Evolutionary conservation across 2,113 vertebrate genomes (phyloP).

Genomic region (Hystrix brachyura): DNA sequence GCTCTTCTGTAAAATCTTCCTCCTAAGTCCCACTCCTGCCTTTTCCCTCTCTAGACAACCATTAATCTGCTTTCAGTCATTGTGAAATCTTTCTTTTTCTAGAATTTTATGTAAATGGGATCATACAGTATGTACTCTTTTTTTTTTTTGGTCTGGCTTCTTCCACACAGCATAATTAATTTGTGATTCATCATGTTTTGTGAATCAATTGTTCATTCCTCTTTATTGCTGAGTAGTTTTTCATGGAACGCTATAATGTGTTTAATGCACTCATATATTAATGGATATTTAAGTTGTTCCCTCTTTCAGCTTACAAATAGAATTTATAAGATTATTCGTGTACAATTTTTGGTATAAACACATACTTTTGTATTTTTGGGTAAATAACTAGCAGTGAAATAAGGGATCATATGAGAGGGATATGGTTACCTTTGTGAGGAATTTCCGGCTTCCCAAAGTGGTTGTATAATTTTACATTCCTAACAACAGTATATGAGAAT

Average conservation of each 20-base stretch:
- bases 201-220: constrained; percentile 8
- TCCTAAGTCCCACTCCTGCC: not conserved
- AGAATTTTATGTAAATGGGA: not conserved
- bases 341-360: not conserved
- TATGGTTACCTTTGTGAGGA: not conserved
- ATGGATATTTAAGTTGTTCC: not conserved
- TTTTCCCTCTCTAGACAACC: not conserved
- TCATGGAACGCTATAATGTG: not conserved
- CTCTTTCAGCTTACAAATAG: not conserved
- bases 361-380: not conserved
- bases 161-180: not conserved
- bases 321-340: not conserved
- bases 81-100: not conserved
- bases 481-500: not conserved
- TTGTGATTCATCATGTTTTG: not conserved
- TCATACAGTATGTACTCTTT: not conserved
- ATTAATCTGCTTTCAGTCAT: not conserved
- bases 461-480: not conserved
- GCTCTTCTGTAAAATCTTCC: not conserved
- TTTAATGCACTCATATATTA: not conserved
- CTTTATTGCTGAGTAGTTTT: not conserved
- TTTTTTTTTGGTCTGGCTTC: not conserved
- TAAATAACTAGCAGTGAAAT: constrained; percentile 20
- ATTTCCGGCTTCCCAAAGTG: not conserved
- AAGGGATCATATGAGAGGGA: not conserved